These are phyloP conservation scores for Myotis myotis DNA, from an alignment of 2,797 vertebrate species.

Conservation along the genomic window DNA sequence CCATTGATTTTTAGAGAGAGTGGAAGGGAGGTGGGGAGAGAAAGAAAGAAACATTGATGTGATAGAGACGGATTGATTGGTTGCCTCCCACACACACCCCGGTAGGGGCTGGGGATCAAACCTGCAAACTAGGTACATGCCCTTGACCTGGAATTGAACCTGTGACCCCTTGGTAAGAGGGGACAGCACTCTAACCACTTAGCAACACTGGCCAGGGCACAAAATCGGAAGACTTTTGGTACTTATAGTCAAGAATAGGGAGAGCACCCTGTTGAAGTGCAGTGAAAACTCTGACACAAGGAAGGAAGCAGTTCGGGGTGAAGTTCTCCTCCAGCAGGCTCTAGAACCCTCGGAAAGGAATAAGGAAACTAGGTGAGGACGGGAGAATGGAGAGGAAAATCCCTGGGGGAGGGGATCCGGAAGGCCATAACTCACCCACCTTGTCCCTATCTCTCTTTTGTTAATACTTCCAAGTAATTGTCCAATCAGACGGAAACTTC, in stretches of 20 bases:
- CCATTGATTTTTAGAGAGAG: no score
- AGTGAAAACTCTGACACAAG: not conserved
- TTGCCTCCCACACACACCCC: no score
- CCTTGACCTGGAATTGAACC: no score
- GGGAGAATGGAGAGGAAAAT: not conserved
- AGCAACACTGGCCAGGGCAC: not conserved
- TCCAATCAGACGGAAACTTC: not conserved
- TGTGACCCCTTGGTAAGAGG: no score
- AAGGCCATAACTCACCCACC: not conserved
- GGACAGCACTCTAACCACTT: no score
- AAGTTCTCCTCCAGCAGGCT: not conserved
- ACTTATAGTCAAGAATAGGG: not conserved
- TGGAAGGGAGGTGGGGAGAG: no score
- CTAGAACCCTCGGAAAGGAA: not conserved
- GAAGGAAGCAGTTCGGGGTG: not conserved
- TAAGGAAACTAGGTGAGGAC: fast-evolving
- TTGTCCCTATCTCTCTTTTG: not conserved
- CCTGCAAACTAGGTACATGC: no score
- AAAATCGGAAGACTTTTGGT: not conserved
- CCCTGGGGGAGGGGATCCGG: not conserved
- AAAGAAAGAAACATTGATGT: no score
- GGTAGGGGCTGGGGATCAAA: no score
- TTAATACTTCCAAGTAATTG: not conserved
- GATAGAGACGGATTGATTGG: no score
- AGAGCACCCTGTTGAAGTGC: not conserved